Conservation (phyloP, 2,888 invertebrate genomes). For the Baronia brevicornis region DNA sequence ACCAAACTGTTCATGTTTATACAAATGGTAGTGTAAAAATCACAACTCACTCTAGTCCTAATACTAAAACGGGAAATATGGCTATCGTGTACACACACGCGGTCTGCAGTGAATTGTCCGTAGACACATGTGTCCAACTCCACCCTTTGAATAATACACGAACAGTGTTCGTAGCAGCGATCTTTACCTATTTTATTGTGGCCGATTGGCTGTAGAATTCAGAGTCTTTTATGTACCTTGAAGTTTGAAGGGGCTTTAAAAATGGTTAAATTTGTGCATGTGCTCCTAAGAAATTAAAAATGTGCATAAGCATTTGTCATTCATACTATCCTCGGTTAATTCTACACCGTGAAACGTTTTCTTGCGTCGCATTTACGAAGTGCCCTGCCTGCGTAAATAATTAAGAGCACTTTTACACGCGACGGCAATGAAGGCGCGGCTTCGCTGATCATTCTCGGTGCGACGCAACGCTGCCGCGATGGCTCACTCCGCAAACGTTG, state of each 20-base stretch:
- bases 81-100: constrained; percentile 25
- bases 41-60: constrained; percentile 15
- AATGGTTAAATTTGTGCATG: constrained; percentile 19
- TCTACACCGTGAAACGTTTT: constrained; percentile 28
- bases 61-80: constrained; percentile 25
- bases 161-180: constrained; percentile 44
- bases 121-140: constrained; percentile 53
- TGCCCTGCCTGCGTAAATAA: constrained; percentile 53
- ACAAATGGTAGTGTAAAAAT: constrained; percentile 9
- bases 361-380: constrained; percentile 39
- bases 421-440: constrained; percentile 22
- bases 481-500: constrained; percentile 13
- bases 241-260: constrained; percentile 30
- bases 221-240: constrained; percentile 28
- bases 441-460: constrained; percentile 17
- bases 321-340: constrained; percentile 18
- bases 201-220: constrained; percentile 50
- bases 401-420: constrained; percentile 57
- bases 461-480: constrained; percentile 15
- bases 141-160: constrained; percentile 60
- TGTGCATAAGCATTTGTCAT: constrained; percentile 25
- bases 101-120: constrained; percentile 40
- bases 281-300: constrained; percentile 16
- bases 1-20: not conserved
- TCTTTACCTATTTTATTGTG: constrained; percentile 55